Conservation (phyloP, 2,113 vertebrate genomes). For the Prunella fulvescens region DNA sequence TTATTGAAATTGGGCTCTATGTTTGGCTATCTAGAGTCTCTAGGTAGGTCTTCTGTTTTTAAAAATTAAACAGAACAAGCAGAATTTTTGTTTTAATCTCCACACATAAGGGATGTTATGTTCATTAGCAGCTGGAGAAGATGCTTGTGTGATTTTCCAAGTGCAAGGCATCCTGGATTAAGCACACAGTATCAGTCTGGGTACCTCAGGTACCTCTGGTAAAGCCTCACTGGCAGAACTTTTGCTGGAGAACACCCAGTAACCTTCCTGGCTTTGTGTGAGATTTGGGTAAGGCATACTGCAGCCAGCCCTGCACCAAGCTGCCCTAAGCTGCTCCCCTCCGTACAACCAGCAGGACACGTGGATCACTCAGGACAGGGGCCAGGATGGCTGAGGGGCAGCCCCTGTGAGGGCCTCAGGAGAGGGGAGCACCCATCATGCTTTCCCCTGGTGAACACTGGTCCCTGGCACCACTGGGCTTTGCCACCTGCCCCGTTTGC, state of each 20-base stretch:
- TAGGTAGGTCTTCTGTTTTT: neutral
- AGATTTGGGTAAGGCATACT: neutral
- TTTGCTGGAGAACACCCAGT: neutral
- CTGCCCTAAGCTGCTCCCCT: neutral
- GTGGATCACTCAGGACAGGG: neutral
- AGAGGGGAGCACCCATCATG: accelerated
- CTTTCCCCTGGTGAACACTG: neutral
- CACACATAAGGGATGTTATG: neutral
- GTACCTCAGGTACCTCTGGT: neutral
- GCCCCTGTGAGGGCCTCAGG: neutral
- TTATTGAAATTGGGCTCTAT: neutral
- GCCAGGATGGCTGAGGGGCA: neutral
- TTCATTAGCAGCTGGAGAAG: neutral
- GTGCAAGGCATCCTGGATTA: neutral
- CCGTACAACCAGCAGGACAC: neutral
- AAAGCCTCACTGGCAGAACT: neutral
- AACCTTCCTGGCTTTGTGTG: neutral
- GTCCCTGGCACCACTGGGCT: neutral
- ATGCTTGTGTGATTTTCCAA: neutral
- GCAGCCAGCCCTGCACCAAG: neutral
- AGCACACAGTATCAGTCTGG: neutral
- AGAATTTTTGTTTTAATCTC: neutral
- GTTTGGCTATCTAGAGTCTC: neutral
- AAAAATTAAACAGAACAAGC: neutral
- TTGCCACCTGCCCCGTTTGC: neutral